Base-by-base conservation (phyloP, 2,797 vertebrate genomes). In the Phylloscopus collybita region DNA sequence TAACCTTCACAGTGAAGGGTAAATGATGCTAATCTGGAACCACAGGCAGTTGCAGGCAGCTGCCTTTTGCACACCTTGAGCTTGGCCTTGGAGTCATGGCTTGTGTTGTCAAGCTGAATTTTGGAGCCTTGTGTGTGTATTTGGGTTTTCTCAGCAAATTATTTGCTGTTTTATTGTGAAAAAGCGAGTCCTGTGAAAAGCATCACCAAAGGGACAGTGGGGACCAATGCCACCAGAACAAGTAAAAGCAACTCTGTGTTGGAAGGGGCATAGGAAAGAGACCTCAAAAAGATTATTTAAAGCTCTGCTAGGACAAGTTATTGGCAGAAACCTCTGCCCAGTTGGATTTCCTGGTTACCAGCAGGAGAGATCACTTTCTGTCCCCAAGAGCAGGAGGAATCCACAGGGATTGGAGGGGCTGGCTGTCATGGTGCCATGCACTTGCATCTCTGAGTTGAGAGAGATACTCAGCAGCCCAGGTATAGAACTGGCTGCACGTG, bases 321-420 rank as follows among this genome's bases (percentile, higher is more conserved):
- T 27, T 81, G 85, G 62, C 62, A 92, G 49, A 62, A 88, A 34
- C 17, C 18, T 79, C 40, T 81, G 70, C 64, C 56, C 53, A 51
- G 54, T 0, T 50, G 16, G 38, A 6, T 81, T 88, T 95, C 65
- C 59, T 91, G 51, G 47, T 69, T 72, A 9, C 9, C 57, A 38
- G 25, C 42, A 80, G 4, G 13, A 73, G 36, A 38, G 26, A 65
- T 30, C 40, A 1, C 36, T 80, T 66, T 66, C 50, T 67, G 44
- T 67, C 11, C 59, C 62, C 26, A n/a, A 30, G 44, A 59, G n/a
- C 10, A 80, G 22, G 22, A 27, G 27, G n/a, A 61, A 56, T 1
- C 21, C 27, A 3, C 0, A 0, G 22, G 54, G 38, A 10, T 78
- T 12, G 3, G 13, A n/a, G 56, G 1, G 32, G 40, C 36, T 34